phyloP scores from a whole-genome alignment of 30 jellyfish, hydroid and myxozoan genomes.

The Chrysaora quinquecirrha region DNA sequence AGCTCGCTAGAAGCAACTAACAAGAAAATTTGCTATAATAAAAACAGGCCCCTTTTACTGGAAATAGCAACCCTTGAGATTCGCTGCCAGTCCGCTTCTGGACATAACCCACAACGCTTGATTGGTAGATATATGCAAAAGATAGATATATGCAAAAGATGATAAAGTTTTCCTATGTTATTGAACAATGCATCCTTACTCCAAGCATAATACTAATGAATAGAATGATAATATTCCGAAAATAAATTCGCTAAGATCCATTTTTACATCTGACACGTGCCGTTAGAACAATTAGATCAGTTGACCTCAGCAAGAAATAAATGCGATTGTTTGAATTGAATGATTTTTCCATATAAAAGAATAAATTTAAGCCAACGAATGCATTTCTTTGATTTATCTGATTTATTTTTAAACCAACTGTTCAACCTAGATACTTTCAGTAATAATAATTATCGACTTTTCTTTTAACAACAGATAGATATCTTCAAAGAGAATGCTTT shows the following conservation, averaged over 20 bases:
- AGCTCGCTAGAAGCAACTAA: too few relatives aligned
- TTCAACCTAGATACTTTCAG: constrained; percentile 51
- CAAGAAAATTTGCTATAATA: too few relatives aligned
- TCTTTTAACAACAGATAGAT: background rate
- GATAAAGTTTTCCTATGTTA: too few relatives aligned
- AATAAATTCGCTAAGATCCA: background rate
- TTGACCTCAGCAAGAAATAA: constrained; percentile 44
- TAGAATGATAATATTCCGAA: too few relatives aligned
- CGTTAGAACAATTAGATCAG: constrained; percentile 29
- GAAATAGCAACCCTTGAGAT: too few relatives aligned
- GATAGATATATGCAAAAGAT: too few relatives aligned
- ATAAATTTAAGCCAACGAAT: background rate
- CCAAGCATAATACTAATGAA: background rate
- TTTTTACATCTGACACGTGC: constrained; percentile 55
- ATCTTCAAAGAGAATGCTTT: background rate
- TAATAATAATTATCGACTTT: background rate
- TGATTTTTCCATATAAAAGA: constrained; percentile 13
- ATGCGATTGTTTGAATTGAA: constrained; percentile 8
- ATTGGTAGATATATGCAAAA: too few relatives aligned
- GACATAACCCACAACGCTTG: too few relatives aligned
- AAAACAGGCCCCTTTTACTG: too few relatives aligned
- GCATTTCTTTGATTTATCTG: background rate
- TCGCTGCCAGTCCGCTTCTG: too few relatives aligned
- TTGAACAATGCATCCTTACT: too few relatives aligned
- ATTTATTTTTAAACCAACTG: constrained; percentile 28